Conservation (phyloP, 37 sponge, comb jelly and placozoan species). For the Bolinopsis microptera region DNA sequence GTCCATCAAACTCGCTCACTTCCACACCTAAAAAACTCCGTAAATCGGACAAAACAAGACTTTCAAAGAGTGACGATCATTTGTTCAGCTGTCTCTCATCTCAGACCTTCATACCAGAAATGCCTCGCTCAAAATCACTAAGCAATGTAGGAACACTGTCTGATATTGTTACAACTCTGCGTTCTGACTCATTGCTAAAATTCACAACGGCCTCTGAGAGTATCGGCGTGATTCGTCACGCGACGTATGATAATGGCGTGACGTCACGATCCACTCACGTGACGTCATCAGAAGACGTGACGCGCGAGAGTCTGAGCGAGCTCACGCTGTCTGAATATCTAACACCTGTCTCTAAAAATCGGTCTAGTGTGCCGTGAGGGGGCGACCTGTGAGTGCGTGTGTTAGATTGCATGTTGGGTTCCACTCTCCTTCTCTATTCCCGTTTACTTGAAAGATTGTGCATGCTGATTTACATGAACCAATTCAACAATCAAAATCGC, state of each 20-base stretch:
- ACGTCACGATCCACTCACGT: too few relatives aligned
- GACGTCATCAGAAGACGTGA: background rate
- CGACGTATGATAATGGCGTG: too few relatives aligned
- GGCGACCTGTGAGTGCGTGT: background rate
- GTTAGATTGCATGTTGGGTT: background rate
- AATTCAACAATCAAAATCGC: too few relatives aligned
- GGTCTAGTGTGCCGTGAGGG: background rate
- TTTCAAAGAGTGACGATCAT: background rate
- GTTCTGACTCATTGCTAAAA: background rate
- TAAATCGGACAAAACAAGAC: background rate
- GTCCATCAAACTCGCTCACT: background rate
- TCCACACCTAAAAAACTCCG: background rate
- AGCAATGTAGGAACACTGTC: background rate
- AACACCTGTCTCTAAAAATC: background rate
- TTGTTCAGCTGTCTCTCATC: background rate
- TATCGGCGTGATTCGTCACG: background rate
- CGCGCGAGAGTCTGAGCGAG: background rate
- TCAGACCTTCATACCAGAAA: background rate
- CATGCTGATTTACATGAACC: too few relatives aligned
- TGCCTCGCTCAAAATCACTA: background rate
- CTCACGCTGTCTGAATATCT: background rate
- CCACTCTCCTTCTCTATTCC: background rate
- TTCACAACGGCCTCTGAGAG: background rate
- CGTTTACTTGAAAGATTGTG: background rate
- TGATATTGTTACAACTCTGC: background rate